Evolutionary conservation across 1,140 invertebrate species (phyloP), one percentile per base, ranked within the genome.

Genomic region (Magallana angulata): DNA sequence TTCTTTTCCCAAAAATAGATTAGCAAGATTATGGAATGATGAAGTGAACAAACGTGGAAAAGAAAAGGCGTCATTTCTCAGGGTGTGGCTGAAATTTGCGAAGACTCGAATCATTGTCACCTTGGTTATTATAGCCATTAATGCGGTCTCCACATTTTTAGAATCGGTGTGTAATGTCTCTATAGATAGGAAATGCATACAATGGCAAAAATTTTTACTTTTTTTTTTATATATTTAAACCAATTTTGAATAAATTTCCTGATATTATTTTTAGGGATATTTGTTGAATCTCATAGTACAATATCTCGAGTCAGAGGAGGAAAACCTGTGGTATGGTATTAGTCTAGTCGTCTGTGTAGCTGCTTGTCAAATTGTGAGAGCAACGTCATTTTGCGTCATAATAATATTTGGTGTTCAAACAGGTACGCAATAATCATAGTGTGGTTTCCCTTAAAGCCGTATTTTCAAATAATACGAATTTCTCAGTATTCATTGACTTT

Each of bases 321-420:
- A 24, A 18, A 48, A 87, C 24, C n/a, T 89, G 7, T 36, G 86
- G 16, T 87, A 85, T 83, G 88, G 71, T 48, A 57, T 89, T 64
- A 83, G 83, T 7, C 59, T 89, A 6, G 57, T 89, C 1, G 71
- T 68, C 1, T 16, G 64, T 8, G 82, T 86, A 30, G 57, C 71
- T 48, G 76, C 14, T 24, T 76, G 64, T 1, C 80, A 89, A 24
- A 64, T 89, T 4, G 7, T 87, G 7, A 85, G 86, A 81, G 86
- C 86, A 24, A 84, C 60, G 14, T 76, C 86, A 11, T 85, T 89
- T 84, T 85, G 80, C 62, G 30, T 85, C 6, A 85, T 87, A 5
- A 89, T 89, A 57, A 56, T 87, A 3, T 87, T 89, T 59, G 85
- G 86, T 14, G 84, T 83, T 11, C 86, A 89, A 71, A 89, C 86